These are phyloP conservation scores for Bergia sp. DNA, from an alignment of 92 coral and sea anemone genomes.

Conservation along the genomic window DNA sequence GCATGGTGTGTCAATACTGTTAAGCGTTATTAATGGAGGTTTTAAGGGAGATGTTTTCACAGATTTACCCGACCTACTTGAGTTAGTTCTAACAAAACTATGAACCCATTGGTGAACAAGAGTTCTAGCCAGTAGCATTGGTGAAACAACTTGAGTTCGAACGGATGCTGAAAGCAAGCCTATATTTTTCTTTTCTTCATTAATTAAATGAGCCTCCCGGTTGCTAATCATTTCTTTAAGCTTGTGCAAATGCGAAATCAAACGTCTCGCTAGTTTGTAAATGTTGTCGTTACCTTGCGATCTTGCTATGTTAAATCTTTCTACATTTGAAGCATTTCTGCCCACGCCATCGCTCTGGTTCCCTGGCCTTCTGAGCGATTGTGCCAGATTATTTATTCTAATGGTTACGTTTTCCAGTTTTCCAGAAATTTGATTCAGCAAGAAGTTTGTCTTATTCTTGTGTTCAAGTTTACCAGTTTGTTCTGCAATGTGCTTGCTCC, in stretches of 20 bases:
- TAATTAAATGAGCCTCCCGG: not conserved
- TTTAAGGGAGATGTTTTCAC: not conserved
- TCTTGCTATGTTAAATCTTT: conserved; percentile 27
- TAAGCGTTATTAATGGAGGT: not conserved
- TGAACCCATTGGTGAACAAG: not conserved
- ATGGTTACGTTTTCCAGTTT: conserved; percentile 33
- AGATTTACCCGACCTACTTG: not conserved
- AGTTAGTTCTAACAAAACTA: not conserved
- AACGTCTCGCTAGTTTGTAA: not conserved
- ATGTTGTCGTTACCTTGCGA: not conserved
- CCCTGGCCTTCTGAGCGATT: conserved; percentile 10
- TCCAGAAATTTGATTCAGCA: not conserved
- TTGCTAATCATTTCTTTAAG: conserved; percentile 1
- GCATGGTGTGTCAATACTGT: conserved; percentile 20
- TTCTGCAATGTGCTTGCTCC: conserved; percentile 2
- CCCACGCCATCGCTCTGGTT: not conserved
- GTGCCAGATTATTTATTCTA: conserved; percentile 33
- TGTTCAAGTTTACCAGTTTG: not conserved
- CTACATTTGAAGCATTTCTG: not conserved
- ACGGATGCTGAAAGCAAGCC: not conserved
- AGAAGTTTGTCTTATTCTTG: not conserved
- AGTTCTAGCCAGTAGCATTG: not conserved
- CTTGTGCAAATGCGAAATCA: conserved; percentile 27
- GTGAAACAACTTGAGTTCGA: not conserved
- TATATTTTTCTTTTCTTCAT: not conserved